Percentiles rank a stretch among this genome's conserved stretches.
phyloP scores from a whole-genome alignment of 1,140 invertebrate genomes.

The Sycobia sp. region DNA sequence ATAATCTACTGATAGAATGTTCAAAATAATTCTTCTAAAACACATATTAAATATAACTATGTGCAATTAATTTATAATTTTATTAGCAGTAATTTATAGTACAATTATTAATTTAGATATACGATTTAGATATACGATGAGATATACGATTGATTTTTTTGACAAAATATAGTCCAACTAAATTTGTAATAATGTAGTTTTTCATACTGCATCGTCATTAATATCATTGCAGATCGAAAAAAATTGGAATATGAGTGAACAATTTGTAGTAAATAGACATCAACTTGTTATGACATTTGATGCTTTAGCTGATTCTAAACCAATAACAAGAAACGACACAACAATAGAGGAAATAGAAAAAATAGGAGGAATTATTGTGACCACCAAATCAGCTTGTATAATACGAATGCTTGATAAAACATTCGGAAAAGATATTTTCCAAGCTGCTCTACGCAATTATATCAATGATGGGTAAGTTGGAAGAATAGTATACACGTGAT shows the following conservation, averaged over 20 bases:
- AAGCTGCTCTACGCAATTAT: conserved; percentile 65
- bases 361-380: conserved; percentile 75
- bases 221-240: conserved; percentile 10
- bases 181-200: no score
- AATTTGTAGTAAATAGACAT: conserved; percentile 57
- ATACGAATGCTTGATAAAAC: conserved; percentile 79
- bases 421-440: conserved; percentile 71
- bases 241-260: conserved; percentile 62
- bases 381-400: conserved; percentile 71
- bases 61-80: no score
- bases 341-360: conserved; percentile 65
- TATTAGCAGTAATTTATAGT: no score
- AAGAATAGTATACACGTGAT: no score
- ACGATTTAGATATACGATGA: no score
- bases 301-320: conserved; percentile 38
- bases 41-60: no score
- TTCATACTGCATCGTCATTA: no score
- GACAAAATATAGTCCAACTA: no score
- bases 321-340: conserved; percentile 46
- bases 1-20: no score
- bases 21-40: no score
- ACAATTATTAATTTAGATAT: no score
- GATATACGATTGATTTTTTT: no score
- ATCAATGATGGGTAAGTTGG: conserved; percentile 62
- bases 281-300: conserved; percentile 45